Percentiles rank a stretch among this genome's conserved stretches.
Evolutionary conservation across 2,797 vertebrate genomes (phyloP).

Genomic region (Uromys caudimaculatus): DNA sequence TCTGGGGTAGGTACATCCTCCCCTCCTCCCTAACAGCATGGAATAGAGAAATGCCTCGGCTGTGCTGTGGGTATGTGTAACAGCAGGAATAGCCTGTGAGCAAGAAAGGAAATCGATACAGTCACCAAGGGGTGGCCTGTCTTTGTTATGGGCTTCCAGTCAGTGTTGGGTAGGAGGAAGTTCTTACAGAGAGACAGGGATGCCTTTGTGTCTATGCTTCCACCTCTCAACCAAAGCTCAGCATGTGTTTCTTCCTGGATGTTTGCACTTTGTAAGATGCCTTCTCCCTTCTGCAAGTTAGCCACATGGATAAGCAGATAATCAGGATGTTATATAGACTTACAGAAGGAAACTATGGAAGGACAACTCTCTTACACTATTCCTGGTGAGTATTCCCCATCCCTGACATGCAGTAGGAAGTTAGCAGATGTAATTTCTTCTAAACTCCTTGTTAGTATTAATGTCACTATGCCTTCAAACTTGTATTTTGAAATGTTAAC

Average conservation of each 20-base stretch:
- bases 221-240: background rate
- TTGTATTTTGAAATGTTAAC: background rate
- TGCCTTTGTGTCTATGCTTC: background rate
- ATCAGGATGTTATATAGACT: background rate
- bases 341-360: background rate
- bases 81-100: background rate
- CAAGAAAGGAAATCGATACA: conserved; percentile 45
- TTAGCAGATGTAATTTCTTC: background rate
- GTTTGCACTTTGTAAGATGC: conserved; percentile 23
- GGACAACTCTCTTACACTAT: background rate
- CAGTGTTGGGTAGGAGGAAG: background rate
- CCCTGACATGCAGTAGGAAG: background rate
- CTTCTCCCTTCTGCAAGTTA: conserved; percentile 29
- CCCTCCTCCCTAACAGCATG: background rate
- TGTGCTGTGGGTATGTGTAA: background rate
- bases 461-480: background rate
- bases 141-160: conserved; percentile 58
- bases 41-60: background rate
- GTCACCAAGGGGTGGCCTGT: background rate
- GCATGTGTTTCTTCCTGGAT: background rate
- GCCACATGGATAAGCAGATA: background rate
- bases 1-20: conserved; percentile 58
- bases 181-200: background rate
- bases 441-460: background rate
- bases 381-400: background rate